Evolutionary conservation across 2,797 vertebrate genomes (phyloP).

Genomic region (Squalus acanthias): DNA sequence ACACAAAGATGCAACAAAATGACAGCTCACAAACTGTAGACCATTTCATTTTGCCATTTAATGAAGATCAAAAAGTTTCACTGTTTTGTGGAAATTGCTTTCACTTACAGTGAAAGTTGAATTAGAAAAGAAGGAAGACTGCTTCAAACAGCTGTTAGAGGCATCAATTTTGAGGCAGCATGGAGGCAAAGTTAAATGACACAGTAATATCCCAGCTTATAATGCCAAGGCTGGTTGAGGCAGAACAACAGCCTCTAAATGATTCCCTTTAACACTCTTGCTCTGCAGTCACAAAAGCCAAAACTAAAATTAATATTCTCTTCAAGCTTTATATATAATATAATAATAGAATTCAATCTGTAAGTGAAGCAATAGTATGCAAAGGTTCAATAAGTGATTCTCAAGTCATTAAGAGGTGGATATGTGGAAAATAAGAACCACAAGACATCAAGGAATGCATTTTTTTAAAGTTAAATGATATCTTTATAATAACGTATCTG

Average conservation of each 20-base stretch:
- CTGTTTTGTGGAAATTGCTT: background rate
- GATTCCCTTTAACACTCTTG: background rate
- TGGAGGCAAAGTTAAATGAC: background rate
- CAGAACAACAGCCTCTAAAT: background rate
- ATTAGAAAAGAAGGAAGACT: background rate
- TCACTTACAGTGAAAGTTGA: background rate
- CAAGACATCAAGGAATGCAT: background rate
- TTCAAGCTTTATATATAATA: background rate
- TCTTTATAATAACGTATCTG: background rate
- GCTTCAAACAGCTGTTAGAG: background rate
- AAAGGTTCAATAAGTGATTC: background rate
- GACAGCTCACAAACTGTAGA: slow-evolving; percentile 2
- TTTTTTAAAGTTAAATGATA: background rate
- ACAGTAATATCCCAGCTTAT: background rate
- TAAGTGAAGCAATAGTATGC: background rate
- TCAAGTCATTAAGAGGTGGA: background rate
- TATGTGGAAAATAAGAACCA: background rate
- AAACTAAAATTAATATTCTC: background rate
- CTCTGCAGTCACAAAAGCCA: background rate
- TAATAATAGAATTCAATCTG: background rate
- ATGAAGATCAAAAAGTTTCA: slow-evolving; percentile 19
- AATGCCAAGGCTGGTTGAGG: background rate
- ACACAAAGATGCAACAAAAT: slow-evolving; percentile 28
- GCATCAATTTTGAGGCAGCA: background rate
- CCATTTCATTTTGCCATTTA: slow-evolving; percentile 20